Evolutionary conservation across 2,113 vertebrate genomes (phyloP).

Genomic region (Mesocricetus auratus): DNA sequence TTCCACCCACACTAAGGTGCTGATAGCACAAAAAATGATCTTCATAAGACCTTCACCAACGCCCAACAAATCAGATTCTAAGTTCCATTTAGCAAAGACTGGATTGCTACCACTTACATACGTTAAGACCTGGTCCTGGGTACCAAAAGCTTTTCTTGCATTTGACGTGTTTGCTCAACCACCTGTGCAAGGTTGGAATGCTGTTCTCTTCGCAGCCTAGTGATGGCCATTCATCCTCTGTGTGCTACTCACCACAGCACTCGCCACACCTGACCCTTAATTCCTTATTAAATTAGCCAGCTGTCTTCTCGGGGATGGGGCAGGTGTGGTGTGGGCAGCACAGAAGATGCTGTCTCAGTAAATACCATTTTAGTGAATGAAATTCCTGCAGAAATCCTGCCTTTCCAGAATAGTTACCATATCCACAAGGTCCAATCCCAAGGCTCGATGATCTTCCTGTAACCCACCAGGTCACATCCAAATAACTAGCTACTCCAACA

Average conservation of each 20-base stretch:
- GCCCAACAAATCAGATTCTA: background rate
- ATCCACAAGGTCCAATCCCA: constrained; percentile 31
- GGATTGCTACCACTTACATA: background rate
- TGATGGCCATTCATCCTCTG: background rate
- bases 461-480: background rate
- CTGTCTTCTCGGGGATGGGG: constrained; percentile 28
- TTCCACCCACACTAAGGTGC: background rate
- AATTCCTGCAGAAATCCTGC: constrained; percentile 44
- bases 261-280: constrained; percentile 34
- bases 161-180: background rate
- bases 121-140: background rate
- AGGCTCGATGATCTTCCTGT: background rate
- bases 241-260: background rate
- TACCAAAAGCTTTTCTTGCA: background rate
- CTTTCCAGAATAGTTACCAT: constrained; percentile 7
- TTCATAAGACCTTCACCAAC: background rate
- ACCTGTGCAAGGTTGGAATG: background rate
- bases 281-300: constrained; percentile 67
- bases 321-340: background rate
- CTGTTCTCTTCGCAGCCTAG: too few species aligned
- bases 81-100: background rate
- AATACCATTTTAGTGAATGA: constrained; percentile 20
- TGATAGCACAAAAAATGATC: background rate
- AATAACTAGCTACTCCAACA: background rate
- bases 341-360: constrained; percentile 48